Evolutionary conservation across 2,113 vertebrate species (phyloP), one percentile per base, ranked within the genome.

Genomic region (Echinops telfairi): DNA sequence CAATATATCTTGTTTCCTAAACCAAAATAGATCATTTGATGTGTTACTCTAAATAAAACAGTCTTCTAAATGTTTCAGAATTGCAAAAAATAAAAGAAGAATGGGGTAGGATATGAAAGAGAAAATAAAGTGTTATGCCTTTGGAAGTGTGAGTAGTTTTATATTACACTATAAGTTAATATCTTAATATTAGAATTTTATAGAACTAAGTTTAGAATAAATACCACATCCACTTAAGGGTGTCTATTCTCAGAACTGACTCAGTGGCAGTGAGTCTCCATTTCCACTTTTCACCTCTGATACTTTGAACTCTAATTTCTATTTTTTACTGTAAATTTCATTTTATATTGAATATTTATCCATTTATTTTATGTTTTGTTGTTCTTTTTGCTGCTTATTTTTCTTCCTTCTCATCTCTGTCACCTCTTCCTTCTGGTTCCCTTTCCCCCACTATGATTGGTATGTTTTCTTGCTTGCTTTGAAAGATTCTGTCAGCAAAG

Each of bases 401-500:
- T 31, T 31, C 27, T 94, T 86, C 79, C 95, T 91, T 70, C 31
- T 76, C 15, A 88, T 3, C 11, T 6, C 68, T 85, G 2, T 79
- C 53, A 25, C 57, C 2, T 17, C 22, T 25, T 86, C 3, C 31
- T 88, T 79, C n/a, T 2, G n/a, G 0, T 90, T 85, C 94, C 80
- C 6, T 16, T 1, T 68, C 70, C 20, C 80, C 1, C 14, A 6
- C 31, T 6, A 17, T 38, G 15, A n/a, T 11, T 43, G 1, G 62
- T 9, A 27, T 71, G 5, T 17, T 15, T 47, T 33, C n/a, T 2
- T n/a, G 62, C 1, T 38, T 58, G 29, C 1, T 2, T 2, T 14
- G 25, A 93, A 89, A 86, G 11, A 43, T 71, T 73, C 47, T 93
- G n/a, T 95, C 66, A 92, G 36, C 81, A 95, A 25, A 88, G 68